These are phyloP conservation scores for Aramus guarauna DNA, from an alignment of 2,113 vertebrate genomes.

Conservation along the genomic window DNA sequence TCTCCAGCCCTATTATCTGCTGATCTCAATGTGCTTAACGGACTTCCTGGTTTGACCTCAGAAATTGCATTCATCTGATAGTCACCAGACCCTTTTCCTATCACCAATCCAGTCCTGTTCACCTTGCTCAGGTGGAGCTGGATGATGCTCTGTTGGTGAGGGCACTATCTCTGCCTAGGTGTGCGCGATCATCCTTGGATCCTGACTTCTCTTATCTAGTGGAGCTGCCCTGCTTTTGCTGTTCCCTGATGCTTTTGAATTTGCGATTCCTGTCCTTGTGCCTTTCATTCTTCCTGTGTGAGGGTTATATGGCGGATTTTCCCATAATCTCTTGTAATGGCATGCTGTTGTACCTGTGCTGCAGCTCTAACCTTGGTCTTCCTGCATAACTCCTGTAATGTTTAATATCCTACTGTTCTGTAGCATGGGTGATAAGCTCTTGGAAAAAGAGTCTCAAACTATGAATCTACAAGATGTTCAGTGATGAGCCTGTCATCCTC, in stretches of 20 bases:
- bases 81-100: neutral
- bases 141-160: neutral
- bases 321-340: neutral
- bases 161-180: neutral
- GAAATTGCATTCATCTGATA: neutral
- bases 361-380: neutral
- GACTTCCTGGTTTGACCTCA: neutral
- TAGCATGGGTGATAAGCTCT: neutral
- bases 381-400: neutral
- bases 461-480: neutral
- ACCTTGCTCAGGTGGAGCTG: neutral
- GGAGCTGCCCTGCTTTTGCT: neutral
- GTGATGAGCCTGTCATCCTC: neutral
- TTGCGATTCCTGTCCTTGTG: neutral
- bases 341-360: neutral
- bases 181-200: neutral
- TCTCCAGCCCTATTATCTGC: neutral
- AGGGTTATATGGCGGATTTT: neutral
- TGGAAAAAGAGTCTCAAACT: neutral
- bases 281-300: neutral
- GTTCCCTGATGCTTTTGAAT: neutral
- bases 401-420: neutral
- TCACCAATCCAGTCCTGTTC: neutral
- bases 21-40: neutral
- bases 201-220: neutral